These are phyloP conservation scores for Phacellophora camtschatica DNA, from an alignment of 30 jellyfish, hydroid and myxozoan species.

Conservation along the genomic window DNA sequence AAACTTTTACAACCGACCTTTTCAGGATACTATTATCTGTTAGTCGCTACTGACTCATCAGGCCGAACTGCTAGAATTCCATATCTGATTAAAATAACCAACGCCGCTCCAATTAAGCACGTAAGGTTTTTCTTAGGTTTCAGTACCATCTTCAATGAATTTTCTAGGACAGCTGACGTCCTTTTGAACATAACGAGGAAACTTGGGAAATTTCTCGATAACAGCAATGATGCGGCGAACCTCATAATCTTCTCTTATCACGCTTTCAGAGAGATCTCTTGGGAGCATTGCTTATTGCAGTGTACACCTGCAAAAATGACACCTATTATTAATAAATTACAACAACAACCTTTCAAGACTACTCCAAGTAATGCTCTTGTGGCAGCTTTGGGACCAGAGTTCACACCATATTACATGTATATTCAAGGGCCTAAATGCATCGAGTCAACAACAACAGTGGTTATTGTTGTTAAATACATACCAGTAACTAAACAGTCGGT, in stretches of 20 bases:
- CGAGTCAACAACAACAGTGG: conserved; percentile 14
- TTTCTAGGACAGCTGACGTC: conserved; percentile 42
- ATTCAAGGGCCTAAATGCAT: conserved; percentile 72
- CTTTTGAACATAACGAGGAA: conserved; percentile 44
- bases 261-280: conserved; percentile 28
- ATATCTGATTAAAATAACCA: conserved; percentile 44
- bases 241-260: conserved; percentile 37
- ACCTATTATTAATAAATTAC: conserved; percentile 48
- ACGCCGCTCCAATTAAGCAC: conserved; percentile 34
- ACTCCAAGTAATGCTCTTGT: conserved; percentile 57
- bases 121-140: conserved; percentile 69
- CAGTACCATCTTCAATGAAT: conserved; percentile 1
- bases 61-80: conserved; percentile 93
- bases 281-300: conserved; percentile 57
- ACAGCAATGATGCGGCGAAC: not conserved
- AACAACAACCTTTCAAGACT: conserved; percentile 26
- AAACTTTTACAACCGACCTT: conserved; percentile 29
- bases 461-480: conserved; percentile 1
- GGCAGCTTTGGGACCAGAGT: conserved; percentile 63
- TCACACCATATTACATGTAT: conserved; percentile 51
- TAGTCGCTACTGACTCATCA: conserved; percentile 87
- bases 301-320: conserved; percentile 59
- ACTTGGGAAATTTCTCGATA: conserved; percentile 10
- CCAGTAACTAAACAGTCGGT: conserved; percentile 4
- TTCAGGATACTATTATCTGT: conserved; percentile 50